Percentiles rank a stretch among this genome's conserved stretches.
Conservation (phyloP, 2,888 invertebrate genomes). For the Nephrocerus scutellatus region DNA sequence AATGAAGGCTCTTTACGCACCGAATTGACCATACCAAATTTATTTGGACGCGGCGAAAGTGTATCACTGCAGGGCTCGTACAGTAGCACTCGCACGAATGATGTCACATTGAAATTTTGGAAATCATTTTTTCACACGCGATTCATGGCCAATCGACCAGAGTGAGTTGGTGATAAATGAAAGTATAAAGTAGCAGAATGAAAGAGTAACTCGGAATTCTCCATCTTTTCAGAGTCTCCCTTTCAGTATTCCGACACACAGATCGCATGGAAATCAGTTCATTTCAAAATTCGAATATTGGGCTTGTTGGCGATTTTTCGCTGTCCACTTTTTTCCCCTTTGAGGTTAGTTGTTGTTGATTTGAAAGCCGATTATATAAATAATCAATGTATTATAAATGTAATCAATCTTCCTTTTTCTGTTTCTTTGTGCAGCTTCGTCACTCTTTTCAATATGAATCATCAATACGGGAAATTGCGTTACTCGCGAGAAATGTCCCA, state of each 20-base stretch:
- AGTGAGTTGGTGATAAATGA: constrained; percentile 51
- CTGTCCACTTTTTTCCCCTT: constrained; percentile 55
- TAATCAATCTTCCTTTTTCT: not conserved
- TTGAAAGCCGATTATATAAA: constrained; percentile 1
- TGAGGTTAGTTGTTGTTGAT: constrained; percentile 38
- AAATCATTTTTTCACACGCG: constrained; percentile 76
- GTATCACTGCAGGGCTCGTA: constrained; percentile 76
- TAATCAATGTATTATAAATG: not conserved
- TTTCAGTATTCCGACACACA: constrained; percentile 64
- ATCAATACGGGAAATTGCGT: constrained; percentile 69
- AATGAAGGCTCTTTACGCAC: constrained; percentile 75
- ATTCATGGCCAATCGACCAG: constrained; percentile 51
- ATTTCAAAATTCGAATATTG: constrained; percentile 71
- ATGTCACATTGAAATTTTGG: constrained; percentile 68
- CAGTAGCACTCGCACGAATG: constrained; percentile 74
- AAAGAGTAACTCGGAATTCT: not conserved
- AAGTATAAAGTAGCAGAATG: not conserved
- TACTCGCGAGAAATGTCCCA: constrained; percentile 64
- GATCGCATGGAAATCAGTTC: constrained; percentile 50
- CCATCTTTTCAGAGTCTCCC: constrained; percentile 54
- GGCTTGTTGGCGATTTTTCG: constrained; percentile 68
- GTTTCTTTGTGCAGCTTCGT: constrained; percentile 52
- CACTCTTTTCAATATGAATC: constrained; percentile 88
- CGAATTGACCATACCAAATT: constrained; percentile 71
- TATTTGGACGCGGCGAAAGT: constrained; percentile 80